phyloP scores from a whole-genome alignment of 1,140 invertebrate species.

The Cydia fagiglandana region DNA sequence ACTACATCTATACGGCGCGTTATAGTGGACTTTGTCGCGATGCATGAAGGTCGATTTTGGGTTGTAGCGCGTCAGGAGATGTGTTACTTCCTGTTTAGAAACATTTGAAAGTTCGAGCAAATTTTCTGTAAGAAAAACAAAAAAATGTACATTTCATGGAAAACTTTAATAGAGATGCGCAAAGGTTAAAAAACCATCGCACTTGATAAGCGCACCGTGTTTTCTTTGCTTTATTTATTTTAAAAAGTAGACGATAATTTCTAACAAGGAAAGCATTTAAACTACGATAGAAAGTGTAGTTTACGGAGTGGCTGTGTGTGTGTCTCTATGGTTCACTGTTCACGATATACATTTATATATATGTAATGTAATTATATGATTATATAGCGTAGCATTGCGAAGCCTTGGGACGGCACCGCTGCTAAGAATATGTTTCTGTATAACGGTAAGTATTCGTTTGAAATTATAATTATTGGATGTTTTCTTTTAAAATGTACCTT shows the following conservation, averaged over 20 bases:
- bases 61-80: no score
- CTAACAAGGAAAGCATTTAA: slow-evolving; percentile 66
- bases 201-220: background rate
- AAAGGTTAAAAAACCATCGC: background rate
- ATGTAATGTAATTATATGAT: slow-evolving; percentile 56
- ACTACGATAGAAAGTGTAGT: slow-evolving; percentile 49
- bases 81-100: no score
- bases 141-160: background rate
- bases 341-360: slow-evolving; percentile 58
- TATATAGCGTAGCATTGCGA: slow-evolving; percentile 51
- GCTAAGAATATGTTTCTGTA: slow-evolving; percentile 59
- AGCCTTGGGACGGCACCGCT: slow-evolving; percentile 49
- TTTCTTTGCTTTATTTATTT: slow-evolving; percentile 47
- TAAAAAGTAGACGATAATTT: slow-evolving; percentile 55
- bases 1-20: no score
- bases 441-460: slow-evolving; percentile 56
- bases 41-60: no score
- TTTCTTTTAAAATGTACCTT: background rate
- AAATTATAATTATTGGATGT: slow-evolving; percentile 25
- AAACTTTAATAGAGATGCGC: background rate
- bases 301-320: slow-evolving; percentile 41
- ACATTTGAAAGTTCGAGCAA: background rate
- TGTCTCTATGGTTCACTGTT: slow-evolving; percentile 49
- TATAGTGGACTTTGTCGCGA: no score
- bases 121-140: no score